Evolutionary conservation across 92 coral and sea anemone species (phyloP), one percentile per base, ranked within the genome.

Genomic region (Ricordea florida): DNA sequence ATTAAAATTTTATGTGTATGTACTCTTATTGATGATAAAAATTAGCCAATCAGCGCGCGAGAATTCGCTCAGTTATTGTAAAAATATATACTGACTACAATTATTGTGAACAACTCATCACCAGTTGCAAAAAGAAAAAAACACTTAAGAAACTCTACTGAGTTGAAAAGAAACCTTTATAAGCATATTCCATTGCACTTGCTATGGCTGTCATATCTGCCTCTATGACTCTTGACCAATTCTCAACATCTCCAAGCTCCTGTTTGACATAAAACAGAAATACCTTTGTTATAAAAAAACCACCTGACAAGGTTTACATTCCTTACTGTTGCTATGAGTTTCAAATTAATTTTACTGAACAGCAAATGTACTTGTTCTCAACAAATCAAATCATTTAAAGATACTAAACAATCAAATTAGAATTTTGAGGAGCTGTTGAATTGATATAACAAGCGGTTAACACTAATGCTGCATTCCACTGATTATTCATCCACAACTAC

Each of bases 241-340:
- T 96, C 72, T 96, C 99, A 23, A 96, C 99, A 86, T 96, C 99
- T 28, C 99, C 99, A 47, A 96, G 96, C 86, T 92, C 99, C 99
- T 96, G 65, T 1, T 14, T 16, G 33, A 15, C 33, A 71, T 8
- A 48, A n/a, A 22, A 52, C 5, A 42, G 14, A 30, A 11, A 42
- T 3, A n/a, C 6, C 29, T 49, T 8, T 32, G 22, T 33, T 41
- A 10, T 42, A 25, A 23, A 13, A 0, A 7, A 43, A 16, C 38
- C 25, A 24, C 25, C 2, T 10, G 3, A 1, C 17, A 41, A 6
- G 22, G 21, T 45, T 10, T 42, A 22, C 1, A 21, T 6, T 13
- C 26, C 11, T 17, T 17, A 13, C 10, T 27, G 2, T 22, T 32
- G 65, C 66, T 17, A 2, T 23, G 23, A 22, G n/a, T 2, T 26